Conservation (phyloP, 2,888 invertebrate species). For the Xestia sexstrigata region DNA sequence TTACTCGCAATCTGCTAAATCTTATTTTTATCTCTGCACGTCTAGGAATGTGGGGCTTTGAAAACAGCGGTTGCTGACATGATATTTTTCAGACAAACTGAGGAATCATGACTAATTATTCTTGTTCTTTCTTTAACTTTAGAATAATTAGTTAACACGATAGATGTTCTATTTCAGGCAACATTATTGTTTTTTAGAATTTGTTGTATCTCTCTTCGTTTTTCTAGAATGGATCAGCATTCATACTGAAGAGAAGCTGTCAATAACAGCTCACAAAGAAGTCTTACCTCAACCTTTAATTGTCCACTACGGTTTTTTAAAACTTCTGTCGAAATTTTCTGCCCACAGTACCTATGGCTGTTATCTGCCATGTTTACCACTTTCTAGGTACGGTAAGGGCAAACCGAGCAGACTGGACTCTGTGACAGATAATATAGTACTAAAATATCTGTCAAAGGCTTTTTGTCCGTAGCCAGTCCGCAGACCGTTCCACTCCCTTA, state of each 20-base stretch:
- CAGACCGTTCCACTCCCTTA: not conserved
- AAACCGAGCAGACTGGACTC: not conserved
- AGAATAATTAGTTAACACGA: not conserved
- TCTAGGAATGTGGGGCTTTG: constrained; percentile 59
- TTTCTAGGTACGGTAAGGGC: not conserved
- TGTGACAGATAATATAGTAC: not conserved
- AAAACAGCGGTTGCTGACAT: constrained; percentile 15
- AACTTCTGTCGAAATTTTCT: not conserved
- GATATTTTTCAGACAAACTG: not conserved
- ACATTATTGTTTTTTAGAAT: not conserved
- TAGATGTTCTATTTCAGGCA: not conserved
- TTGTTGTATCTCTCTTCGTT: not conserved
- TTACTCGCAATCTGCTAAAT: constrained; percentile 85
- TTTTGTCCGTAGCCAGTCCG: not conserved
- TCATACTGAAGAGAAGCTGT: not conserved
- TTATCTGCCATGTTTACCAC: no score
- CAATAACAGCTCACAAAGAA: not conserved
- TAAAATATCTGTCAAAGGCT: not conserved
- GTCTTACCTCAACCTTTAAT: not conserved
- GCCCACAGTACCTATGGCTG: no score
- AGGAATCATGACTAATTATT: no score
- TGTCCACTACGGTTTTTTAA: not conserved
- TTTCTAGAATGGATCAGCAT: not conserved
- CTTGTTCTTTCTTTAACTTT: no score
- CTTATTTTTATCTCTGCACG: constrained; percentile 82